Evolutionary conservation across 2,888 invertebrate genomes (phyloP).

Genomic region (Lasioglossum figueresi): DNA sequence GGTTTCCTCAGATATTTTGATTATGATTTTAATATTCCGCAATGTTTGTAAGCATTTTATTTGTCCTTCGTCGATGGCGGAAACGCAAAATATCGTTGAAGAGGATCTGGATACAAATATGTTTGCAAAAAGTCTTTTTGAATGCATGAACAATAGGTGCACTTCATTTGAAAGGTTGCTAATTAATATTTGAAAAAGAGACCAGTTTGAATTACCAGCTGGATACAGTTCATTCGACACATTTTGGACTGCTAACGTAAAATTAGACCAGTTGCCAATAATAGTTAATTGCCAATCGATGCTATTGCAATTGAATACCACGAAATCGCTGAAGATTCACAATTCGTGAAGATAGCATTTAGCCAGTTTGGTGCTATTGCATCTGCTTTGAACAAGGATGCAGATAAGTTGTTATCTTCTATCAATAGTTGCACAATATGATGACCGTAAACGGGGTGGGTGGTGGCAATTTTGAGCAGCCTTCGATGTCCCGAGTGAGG

Average conservation of each 20-base stretch:
- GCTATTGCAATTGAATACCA: slow-evolving; percentile 33
- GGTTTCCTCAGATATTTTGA: too few species aligned
- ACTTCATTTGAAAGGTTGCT: too few species aligned
- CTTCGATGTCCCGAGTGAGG: not conserved
- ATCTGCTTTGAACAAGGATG: not conserved
- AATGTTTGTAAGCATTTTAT: too few species aligned
- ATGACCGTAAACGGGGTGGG: not conserved
- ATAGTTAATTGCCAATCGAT: slow-evolving; percentile 32
- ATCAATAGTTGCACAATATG: slow-evolving; percentile 18
- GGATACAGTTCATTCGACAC: not conserved
- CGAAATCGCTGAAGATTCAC: slow-evolving; percentile 7
- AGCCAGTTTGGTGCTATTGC: slow-evolving; percentile 7
- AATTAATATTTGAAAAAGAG: too few species aligned
- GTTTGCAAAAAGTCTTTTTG: too few species aligned
- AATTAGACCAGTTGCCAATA: slow-evolving; percentile 23
- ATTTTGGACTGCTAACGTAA: slow-evolving; percentile 23
- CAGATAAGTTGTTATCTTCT: not conserved
- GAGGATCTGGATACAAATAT: too few species aligned
- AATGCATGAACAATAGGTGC: too few species aligned
- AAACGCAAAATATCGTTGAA: too few species aligned
- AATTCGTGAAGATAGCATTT: not conserved
- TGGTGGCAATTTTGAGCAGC: not conserved
- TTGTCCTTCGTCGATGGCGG: too few species aligned
- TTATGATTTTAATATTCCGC: too few species aligned
- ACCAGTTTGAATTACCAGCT: too few species aligned